Evolutionary conservation across 2,888 invertebrate species (phyloP).

Genomic region (Nemotelus nigrinus): DNA sequence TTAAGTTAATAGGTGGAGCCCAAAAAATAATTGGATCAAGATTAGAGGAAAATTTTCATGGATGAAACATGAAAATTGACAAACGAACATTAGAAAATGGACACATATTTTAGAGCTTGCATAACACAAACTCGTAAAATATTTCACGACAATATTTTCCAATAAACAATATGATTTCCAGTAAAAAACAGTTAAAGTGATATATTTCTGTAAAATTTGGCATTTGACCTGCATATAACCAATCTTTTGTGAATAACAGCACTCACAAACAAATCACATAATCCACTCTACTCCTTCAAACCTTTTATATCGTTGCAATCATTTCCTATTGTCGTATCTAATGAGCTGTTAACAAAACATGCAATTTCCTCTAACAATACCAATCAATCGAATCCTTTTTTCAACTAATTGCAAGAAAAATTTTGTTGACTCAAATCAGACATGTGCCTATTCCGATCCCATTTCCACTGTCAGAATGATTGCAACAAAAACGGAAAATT

Average conservation of each 20-base stretch:
- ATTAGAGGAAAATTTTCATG: too few relatives aligned
- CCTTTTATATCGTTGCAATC: background rate
- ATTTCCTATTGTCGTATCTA: conserved; percentile 33
- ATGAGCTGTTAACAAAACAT: conserved; percentile 50
- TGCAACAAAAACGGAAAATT: conserved; percentile 21
- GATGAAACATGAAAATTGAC: too few relatives aligned
- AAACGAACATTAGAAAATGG: too few relatives aligned
- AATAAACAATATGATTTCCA: too few relatives aligned
- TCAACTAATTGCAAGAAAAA: conserved; percentile 17
- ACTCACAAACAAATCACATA: background rate
- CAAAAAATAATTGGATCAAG: too few relatives aligned
- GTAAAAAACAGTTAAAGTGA: too few relatives aligned
- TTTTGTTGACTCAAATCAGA: conserved; percentile 45
- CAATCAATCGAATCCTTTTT: conserved; percentile 48
- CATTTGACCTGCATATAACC: too few relatives aligned
- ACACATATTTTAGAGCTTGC: too few relatives aligned
- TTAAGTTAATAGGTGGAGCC: too few relatives aligned
- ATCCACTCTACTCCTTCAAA: background rate
- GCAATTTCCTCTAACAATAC: conserved; percentile 40
- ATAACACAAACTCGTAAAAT: too few relatives aligned
- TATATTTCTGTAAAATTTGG: too few relatives aligned
- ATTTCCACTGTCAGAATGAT: conserved; percentile 15
- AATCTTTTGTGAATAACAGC: background rate
- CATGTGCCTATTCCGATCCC: conserved; percentile 17
- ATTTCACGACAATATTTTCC: too few relatives aligned